A percentile compares a stretch with the other conserved stretches of the same genome.
phyloP scores from a whole-genome alignment of 2,797 vertebrate species.

The Miichthys miiuy region DNA sequence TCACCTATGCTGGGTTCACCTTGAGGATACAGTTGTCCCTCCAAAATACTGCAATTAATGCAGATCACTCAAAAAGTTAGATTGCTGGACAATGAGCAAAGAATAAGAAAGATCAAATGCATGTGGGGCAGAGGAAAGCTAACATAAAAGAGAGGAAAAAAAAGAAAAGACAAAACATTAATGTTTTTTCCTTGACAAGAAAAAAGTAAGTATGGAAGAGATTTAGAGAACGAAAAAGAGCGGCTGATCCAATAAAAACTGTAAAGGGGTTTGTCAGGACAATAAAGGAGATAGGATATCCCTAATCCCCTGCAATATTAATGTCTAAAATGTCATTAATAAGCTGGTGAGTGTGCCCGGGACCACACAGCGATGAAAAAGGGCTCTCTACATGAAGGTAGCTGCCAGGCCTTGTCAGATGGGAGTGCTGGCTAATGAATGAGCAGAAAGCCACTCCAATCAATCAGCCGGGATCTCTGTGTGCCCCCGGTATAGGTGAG shows the following conservation, averaged over 20 bases:
- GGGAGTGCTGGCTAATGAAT: conserved; percentile 86
- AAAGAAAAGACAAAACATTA: not conserved
- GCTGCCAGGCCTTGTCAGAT: conserved; percentile 89
- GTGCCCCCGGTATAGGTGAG: conserved; percentile 85
- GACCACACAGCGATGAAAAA: conserved; percentile 86
- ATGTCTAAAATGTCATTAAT: conserved; percentile 88
- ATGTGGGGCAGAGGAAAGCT: not conserved
- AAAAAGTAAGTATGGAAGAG: conserved; percentile 4
- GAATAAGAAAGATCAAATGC: not conserved
- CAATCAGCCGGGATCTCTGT: conserved; percentile 86
- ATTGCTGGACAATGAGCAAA: not conserved
- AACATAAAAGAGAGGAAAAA: not conserved
- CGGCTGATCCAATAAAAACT: conserved; percentile 48
- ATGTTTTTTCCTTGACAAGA: not conserved
- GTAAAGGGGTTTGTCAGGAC: conserved; percentile 69
- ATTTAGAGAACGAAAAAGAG: conserved; percentile 40
- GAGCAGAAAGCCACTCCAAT: conserved; percentile 86
- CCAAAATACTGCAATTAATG: not conserved
- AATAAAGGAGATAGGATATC: conserved; percentile 83
- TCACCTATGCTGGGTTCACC: not conserved
- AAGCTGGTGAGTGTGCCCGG: conserved; percentile 77
- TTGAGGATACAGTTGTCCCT: not conserved
- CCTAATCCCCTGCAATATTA: conserved; percentile 86
- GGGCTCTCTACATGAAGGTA: conserved; percentile 84
- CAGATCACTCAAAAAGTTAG: not conserved